Conservation (phyloP, 2,797 vertebrate species). For the Crocodylus rhombifer region DNA sequence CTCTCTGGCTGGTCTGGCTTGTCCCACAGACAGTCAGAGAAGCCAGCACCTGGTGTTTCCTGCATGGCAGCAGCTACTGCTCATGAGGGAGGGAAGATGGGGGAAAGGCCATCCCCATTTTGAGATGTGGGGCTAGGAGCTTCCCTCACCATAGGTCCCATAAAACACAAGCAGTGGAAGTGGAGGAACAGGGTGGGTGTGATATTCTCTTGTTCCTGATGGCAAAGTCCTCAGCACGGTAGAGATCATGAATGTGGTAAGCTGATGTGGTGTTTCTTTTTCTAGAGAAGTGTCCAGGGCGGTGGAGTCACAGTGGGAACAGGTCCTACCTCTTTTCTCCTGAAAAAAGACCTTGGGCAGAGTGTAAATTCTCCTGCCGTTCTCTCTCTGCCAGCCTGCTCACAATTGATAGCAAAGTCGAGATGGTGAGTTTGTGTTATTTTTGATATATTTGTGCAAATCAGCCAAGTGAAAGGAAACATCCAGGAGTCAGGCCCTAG, state of each 20-base stretch:
- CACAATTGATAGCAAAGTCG: not conserved
- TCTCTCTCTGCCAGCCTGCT: not conserved
- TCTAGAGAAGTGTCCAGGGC: not conserved
- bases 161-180: not conserved
- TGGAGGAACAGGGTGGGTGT: not conserved
- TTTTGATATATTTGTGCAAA: not conserved
- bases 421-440: not conserved
- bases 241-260: not conserved
- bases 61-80: too few relatives aligned
- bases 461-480: too few relatives aligned
- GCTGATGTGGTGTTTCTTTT: not conserved
- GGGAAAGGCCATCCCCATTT: not conserved
- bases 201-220: too few relatives aligned
- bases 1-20: not conserved
- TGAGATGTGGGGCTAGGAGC: not conserved
- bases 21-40: not conserved
- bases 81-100: not conserved
- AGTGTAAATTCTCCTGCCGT: not conserved
- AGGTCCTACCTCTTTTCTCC: not conserved
- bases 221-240: not conserved
- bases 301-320: not conserved
- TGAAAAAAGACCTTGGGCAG: not conserved
- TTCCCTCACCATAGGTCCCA: too few relatives aligned
- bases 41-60: not conserved
- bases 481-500: not conserved